Percentiles rank a stretch among this genome's conserved stretches.
These are phyloP conservation scores for Malurus leucopterus DNA, from an alignment of 2,797 vertebrate genomes.

Conservation along the genomic window DNA sequence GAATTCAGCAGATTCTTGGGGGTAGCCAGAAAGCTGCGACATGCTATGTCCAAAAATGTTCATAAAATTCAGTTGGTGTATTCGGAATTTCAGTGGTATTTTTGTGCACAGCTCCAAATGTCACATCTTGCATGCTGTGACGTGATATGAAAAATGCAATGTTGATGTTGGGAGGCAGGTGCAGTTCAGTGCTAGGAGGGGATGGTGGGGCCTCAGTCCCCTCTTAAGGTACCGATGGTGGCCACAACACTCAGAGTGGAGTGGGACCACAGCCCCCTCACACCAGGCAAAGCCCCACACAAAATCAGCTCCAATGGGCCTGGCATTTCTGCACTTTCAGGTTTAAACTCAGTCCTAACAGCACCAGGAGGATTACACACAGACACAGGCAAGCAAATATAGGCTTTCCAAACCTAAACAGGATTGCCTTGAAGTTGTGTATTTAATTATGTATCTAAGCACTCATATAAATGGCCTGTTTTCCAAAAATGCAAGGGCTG, in stretches of 20 bases:
- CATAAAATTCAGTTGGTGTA: background rate
- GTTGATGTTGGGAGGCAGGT: background rate
- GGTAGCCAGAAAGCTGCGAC: background rate
- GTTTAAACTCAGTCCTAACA: background rate
- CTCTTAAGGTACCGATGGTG: background rate
- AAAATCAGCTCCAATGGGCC: background rate
- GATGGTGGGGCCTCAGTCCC: background rate
- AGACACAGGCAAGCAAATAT: background rate
- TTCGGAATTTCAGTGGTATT: background rate
- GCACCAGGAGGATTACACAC: background rate
- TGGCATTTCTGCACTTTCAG: background rate
- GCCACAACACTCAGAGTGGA: background rate
- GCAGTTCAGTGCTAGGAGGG: background rate
- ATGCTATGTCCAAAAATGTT: background rate
- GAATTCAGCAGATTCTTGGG: background rate
- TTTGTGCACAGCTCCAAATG: background rate
- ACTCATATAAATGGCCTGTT: background rate
- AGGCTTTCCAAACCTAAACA: background rate
- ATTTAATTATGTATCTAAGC: background rate
- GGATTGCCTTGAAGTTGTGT: background rate
- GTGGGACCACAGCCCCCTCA: background rate
- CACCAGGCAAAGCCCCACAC: fast-evolving
- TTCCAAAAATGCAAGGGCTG: background rate
- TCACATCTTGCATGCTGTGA: fast-evolving
- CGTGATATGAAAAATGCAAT: fast-evolving